These are phyloP conservation scores for Pampusana beccarii DNA, from an alignment of 2,113 vertebrate genomes.

Conservation along the genomic window DNA sequence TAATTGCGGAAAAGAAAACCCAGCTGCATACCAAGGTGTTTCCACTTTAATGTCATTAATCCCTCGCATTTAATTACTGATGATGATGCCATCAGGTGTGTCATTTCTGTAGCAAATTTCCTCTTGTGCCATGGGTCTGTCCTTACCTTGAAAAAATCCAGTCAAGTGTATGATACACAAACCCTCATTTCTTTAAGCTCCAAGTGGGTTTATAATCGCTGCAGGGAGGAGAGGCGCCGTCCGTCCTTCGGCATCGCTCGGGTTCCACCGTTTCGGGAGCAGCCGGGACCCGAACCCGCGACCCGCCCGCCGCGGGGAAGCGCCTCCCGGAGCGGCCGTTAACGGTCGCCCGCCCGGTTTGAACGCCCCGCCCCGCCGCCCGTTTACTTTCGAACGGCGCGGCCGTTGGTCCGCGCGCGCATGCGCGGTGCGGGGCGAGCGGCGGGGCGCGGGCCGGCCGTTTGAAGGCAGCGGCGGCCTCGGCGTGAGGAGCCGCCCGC, in stretches of 20 bases:
- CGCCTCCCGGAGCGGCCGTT: neutral
- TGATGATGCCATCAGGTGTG: no score
- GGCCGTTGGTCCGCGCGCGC: neutral
- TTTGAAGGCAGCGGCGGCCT: neutral
- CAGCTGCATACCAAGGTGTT: rapidly evolving
- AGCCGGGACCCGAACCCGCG: no score
- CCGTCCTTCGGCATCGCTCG: no score
- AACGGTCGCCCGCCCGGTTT: neutral
- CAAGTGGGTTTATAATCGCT: neutral
- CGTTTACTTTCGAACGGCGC: neutral
- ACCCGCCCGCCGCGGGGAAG: no score
- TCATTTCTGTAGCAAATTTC: no score
- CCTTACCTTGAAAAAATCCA: neutral
- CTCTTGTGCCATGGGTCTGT: neutral
- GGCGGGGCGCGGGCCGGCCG: neutral
- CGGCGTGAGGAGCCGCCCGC: no score
- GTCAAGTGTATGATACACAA: neutral
- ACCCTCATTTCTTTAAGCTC: neutral
- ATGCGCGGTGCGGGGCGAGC: neutral
- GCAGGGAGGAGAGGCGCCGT: no score
- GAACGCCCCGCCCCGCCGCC: neutral
- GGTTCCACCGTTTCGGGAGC: no score
- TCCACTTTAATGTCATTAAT: neutral
- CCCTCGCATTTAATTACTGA: neutral
- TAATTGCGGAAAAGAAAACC: no score